These are phyloP conservation scores for Tachina grossa DNA, from an alignment of 2,888 invertebrate genomes.

Conservation along the genomic window DNA sequence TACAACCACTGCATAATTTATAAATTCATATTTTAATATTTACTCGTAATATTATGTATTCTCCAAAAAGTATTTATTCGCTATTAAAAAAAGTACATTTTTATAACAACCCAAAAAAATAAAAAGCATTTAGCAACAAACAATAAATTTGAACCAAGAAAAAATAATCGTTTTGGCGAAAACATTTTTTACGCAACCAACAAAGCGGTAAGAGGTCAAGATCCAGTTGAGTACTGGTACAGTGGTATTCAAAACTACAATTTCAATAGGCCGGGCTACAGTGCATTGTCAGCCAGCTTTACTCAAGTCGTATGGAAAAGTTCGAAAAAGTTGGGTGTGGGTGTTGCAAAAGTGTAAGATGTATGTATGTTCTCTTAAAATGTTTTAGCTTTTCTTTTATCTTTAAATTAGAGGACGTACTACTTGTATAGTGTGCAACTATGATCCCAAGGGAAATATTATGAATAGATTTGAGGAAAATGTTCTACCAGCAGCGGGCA, in stretches of 20 bases:
- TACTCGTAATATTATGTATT: background rate
- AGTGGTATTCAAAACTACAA: constrained; percentile 88
- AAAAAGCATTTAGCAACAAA: constrained; percentile 64
- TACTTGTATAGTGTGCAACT: constrained; percentile 55
- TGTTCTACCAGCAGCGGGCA: constrained; percentile 9
- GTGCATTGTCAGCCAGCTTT: constrained; percentile 89
- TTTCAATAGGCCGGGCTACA: constrained; percentile 86
- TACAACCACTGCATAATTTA: constrained; percentile 26
- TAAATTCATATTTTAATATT: background rate
- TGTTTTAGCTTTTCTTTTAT: background rate
- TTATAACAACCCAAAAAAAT: constrained; percentile 16
- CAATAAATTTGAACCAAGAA: constrained; percentile 84
- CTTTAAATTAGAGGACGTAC: constrained; percentile 23
- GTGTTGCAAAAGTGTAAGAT: constrained; percentile 83
- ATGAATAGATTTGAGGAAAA: constrained; percentile 26
- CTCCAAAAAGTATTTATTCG: background rate
- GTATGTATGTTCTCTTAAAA: background rate
- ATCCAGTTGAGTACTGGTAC: constrained; percentile 86
- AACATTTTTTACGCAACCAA: constrained; percentile 91
- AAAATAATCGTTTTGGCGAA: constrained; percentile 91
- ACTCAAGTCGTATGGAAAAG: constrained; percentile 93
- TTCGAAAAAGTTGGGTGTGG: constrained; percentile 90
- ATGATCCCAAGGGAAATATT: constrained; percentile 50
- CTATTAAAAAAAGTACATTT: background rate
- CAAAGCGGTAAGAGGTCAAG: constrained; percentile 84